Evolutionary conservation across 2,888 invertebrate genomes (phyloP).

Genomic region (Habroteleia sp.): DNA sequence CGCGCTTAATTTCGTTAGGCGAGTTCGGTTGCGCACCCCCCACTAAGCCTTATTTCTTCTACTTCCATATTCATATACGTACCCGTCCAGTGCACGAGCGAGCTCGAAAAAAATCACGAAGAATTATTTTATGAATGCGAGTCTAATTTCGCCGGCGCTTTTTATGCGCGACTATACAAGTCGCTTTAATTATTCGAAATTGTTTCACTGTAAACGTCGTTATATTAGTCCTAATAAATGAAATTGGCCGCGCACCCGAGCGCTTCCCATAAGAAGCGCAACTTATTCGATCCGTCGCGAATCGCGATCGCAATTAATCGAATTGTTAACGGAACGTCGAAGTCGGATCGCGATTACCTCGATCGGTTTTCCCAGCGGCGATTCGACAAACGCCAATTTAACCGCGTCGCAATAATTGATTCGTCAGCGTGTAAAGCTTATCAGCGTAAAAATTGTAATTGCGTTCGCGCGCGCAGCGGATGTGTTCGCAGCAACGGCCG

Average conservation of each 20-base stretch:
- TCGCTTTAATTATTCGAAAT: constrained; percentile 18
- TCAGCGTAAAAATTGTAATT: constrained; percentile 12
- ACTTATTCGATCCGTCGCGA: constrained; percentile 33
- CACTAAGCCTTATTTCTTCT: no score
- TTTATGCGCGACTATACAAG: not conserved
- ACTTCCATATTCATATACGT: no score
- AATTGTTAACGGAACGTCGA: constrained; percentile 8
- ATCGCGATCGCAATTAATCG: constrained; percentile 32
- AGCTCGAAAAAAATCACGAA: constrained; percentile 17
- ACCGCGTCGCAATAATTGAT: constrained; percentile 35
- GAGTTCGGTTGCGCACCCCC: constrained; percentile 21
- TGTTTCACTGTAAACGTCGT: constrained; percentile 21
- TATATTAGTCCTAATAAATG: constrained; percentile 25
- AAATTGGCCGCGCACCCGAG: constrained; percentile 16
- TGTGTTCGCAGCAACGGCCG: constrained; percentile 7
- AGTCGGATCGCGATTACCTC: constrained; percentile 16
- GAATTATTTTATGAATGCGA: constrained; percentile 9
- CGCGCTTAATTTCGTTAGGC: constrained; percentile 53
- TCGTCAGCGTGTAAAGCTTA: constrained; percentile 14
- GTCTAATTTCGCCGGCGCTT: constrained; percentile 8
- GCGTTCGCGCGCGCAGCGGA: not conserved
- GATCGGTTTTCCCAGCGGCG: constrained; percentile 9
- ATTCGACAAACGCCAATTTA: constrained; percentile 2
- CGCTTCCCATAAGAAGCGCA: constrained; percentile 16
- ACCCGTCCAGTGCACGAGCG: not conserved